Percentiles rank a stretch among this genome's conserved stretches.
phyloP scores from a whole-genome alignment of 2,113 vertebrate species.

The Pseudorectes ferrugineus region DNA sequence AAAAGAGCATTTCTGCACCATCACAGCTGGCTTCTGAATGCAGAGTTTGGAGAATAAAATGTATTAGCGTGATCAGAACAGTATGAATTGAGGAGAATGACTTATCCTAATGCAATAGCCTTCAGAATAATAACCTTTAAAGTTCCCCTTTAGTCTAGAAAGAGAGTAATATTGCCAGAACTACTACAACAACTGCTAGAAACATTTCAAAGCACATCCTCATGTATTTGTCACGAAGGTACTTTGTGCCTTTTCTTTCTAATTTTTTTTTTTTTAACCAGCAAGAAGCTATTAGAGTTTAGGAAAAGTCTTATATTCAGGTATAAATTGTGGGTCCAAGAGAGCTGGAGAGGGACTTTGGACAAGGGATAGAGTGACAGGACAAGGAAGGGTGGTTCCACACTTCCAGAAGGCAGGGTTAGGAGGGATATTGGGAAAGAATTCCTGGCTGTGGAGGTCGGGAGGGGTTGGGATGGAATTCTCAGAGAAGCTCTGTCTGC shows the following conservation, averaged over 20 bases:
- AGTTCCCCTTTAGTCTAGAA: not conserved
- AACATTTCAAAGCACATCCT: not conserved
- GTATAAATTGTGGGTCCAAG: not conserved
- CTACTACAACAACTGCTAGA: not conserved
- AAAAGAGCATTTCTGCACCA: not conserved
- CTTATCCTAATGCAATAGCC: not conserved
- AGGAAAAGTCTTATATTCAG: not conserved
- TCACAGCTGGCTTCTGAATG: not conserved
- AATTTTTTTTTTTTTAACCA: not conserved
- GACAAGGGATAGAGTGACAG: not conserved
- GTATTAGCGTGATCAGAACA: not conserved
- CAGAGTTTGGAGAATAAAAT: not conserved
- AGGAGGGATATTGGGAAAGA: rapidly evolving
- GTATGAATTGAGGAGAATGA: not conserved
- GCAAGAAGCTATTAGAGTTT: not conserved
- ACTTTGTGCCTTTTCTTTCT: not conserved
- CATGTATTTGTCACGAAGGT: not conserved
- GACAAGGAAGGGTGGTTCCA: not conserved
- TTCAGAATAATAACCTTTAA: not conserved
- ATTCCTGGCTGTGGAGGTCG: not conserved
- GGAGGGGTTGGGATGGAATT: not conserved
- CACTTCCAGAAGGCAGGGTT: not conserved
- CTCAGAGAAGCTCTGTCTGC: not conserved
- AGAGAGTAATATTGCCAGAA: not conserved
- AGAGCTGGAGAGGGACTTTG: not conserved